Percentiles rank a stretch among this genome's conserved stretches.
Conservation (phyloP, 2,888 invertebrate species). For the Leptogaster cylindrica region DNA sequence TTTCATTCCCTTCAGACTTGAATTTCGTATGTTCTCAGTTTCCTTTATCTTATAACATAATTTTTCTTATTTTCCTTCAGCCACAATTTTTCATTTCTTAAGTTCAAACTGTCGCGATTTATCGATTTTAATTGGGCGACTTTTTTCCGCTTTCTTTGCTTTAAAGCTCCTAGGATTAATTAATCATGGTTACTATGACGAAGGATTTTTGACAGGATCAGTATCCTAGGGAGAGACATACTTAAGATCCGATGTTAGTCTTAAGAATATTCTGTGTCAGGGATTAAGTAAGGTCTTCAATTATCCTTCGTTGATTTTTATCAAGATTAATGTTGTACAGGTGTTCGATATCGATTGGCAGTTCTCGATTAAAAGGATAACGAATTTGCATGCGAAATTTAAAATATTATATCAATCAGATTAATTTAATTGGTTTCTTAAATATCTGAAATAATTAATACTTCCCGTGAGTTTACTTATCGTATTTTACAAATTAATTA, state of each 20-base stretch:
- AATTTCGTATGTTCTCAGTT: constrained; percentile 13
- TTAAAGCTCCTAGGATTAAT: constrained; percentile 29
- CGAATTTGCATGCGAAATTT: too few relatives aligned
- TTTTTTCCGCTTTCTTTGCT: constrained; percentile 24
- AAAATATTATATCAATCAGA: too few relatives aligned
- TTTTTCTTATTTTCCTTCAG: too few relatives aligned
- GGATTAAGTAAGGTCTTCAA: constrained; percentile 25
- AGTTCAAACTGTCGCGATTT: constrained; percentile 4
- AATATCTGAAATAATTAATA: too few relatives aligned
- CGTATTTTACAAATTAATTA: too few relatives aligned
- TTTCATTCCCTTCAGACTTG: constrained; percentile 23
- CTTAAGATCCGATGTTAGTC: too few relatives aligned
- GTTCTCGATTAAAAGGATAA: too few relatives aligned
- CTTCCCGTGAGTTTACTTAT: too few relatives aligned
- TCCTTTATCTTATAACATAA: too few relatives aligned
- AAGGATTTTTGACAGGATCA: constrained; percentile 8
- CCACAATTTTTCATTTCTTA: neutral
- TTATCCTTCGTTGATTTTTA: constrained; percentile 14
- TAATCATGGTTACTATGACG: constrained; percentile 25
- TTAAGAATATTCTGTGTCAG: constrained; percentile 16
- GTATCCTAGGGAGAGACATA: too few relatives aligned
- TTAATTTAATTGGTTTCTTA: too few relatives aligned
- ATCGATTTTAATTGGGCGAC: constrained; percentile 36
- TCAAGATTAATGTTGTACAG: constrained; percentile 10
- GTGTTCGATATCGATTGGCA: constrained; percentile 22